phyloP scores from a whole-genome alignment of 2,113 vertebrate genomes.

The Centrocercus urophasianus region DNA sequence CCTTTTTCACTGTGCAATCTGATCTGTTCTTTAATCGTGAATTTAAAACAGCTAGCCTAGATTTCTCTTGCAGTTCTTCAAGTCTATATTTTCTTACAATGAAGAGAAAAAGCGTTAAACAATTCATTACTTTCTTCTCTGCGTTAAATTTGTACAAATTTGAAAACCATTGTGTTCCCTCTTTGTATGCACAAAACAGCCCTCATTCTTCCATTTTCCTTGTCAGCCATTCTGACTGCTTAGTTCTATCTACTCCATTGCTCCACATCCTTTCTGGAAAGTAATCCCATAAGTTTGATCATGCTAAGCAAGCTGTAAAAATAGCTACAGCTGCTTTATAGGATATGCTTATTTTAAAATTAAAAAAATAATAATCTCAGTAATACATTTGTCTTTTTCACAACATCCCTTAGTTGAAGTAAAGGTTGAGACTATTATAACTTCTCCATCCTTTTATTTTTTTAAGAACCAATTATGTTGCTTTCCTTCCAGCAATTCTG shows the following conservation, averaged over 20 bases:
- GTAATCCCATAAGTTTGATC: neutral
- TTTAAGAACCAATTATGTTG: neutral
- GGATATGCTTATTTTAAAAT: neutral
- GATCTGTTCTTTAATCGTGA: neutral
- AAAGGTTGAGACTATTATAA: neutral
- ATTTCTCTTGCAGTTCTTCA: neutral
- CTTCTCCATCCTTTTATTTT: neutral
- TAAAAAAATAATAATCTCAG: neutral
- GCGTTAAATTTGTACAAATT: neutral
- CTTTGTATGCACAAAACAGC: neutral
- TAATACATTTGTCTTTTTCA: neutral
- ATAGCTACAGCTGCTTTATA: neutral
- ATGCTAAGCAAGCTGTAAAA: neutral
- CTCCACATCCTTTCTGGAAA: neutral
- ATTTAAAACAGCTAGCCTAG: neutral
- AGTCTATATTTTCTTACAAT: neutral
- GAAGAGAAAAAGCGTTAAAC: neutral
- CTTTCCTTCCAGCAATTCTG: neutral
- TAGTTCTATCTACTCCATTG: neutral
- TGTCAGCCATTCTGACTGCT: neutral
- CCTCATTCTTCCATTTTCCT: accelerated
- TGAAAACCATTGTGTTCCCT: neutral
- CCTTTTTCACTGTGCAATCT: neutral
- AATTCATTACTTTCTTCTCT: neutral
- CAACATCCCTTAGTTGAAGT: neutral